Percentiles rank a stretch among this genome's conserved stretches.
These are phyloP conservation scores for Poecilobothrus nobilitatus DNA, from an alignment of 2,888 invertebrate species.

Conservation along the genomic window DNA sequence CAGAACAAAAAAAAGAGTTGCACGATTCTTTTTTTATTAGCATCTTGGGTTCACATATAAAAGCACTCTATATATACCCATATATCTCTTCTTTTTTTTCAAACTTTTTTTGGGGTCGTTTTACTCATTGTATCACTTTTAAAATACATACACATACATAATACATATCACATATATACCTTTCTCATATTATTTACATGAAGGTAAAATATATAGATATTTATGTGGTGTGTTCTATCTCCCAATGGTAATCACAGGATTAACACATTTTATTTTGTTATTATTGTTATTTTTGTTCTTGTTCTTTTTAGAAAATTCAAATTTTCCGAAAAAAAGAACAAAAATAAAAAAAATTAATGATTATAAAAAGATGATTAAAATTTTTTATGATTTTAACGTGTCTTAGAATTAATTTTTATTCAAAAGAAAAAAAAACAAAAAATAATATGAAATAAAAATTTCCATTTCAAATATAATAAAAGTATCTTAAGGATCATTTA, in stretches of 20 bases:
- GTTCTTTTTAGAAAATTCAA: too few species aligned
- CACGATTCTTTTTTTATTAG: neutral
- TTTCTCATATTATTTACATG: neutral
- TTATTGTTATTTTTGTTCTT: neutral
- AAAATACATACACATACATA: neutral
- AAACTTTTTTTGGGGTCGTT: too few species aligned
- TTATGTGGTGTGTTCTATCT: neutral
- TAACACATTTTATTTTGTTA: neutral
- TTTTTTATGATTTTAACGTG: neutral
- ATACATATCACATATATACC: neutral
- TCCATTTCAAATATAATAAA: too few species aligned
- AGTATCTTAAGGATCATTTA: too few species aligned
- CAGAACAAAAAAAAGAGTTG: neutral
- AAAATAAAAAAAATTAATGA: neutral
- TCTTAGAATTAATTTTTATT: neutral
- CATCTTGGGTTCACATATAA: neutral
- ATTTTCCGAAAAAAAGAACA: too few species aligned
- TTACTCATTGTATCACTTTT: too few species aligned
- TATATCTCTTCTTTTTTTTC: too few species aligned
- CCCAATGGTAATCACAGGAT: neutral
- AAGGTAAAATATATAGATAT: neutral
- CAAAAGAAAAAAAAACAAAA: neutral
- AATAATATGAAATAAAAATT: too few species aligned
- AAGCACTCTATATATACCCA: neutral
- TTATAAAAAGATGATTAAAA: conserved; percentile 1